Percentiles rank a stretch among this genome's conserved stretches.
phyloP scores from a whole-genome alignment of 2,797 vertebrate genomes.

The Apodemus agrarius region DNA sequence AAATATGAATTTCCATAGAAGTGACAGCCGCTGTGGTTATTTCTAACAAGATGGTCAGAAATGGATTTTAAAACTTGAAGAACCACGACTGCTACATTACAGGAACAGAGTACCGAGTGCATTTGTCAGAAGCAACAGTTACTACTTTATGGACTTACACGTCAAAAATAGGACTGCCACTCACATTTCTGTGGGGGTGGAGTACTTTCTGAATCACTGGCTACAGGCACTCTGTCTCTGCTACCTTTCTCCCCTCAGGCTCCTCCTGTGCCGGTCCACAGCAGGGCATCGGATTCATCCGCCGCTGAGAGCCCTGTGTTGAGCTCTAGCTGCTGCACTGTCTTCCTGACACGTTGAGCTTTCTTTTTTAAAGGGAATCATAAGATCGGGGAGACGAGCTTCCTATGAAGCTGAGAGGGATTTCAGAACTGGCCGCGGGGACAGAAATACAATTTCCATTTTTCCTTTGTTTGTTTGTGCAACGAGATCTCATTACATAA shows the following conservation, averaged over 20 bases:
- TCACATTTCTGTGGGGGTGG: not conserved
- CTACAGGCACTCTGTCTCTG: not conserved
- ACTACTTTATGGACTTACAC: not conserved
- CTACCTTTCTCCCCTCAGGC: not conserved
- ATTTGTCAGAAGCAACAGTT: not conserved
- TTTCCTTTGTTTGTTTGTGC: not conserved
- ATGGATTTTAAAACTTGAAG: not conserved
- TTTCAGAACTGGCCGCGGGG: not conserved
- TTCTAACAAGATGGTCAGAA: not conserved
- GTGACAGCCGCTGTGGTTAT: not conserved
- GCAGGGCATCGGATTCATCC: not conserved
- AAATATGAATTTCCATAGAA: not conserved
- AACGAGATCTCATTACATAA: not conserved
- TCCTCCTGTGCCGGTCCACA: not conserved
- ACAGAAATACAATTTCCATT: not conserved
- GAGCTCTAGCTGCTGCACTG: not conserved
- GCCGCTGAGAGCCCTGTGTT: not conserved
- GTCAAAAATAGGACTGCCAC: not conserved
- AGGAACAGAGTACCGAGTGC: not conserved
- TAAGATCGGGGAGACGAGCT: not conserved
- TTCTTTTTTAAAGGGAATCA: not conserved
- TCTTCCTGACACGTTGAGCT: not conserved
- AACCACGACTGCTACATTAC: not conserved
- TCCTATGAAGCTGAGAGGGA: not conserved
- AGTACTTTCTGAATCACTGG: not conserved